Evolutionary conservation across 2,113 vertebrate genomes (phyloP).

Genomic region (Colaptes auratus): DNA sequence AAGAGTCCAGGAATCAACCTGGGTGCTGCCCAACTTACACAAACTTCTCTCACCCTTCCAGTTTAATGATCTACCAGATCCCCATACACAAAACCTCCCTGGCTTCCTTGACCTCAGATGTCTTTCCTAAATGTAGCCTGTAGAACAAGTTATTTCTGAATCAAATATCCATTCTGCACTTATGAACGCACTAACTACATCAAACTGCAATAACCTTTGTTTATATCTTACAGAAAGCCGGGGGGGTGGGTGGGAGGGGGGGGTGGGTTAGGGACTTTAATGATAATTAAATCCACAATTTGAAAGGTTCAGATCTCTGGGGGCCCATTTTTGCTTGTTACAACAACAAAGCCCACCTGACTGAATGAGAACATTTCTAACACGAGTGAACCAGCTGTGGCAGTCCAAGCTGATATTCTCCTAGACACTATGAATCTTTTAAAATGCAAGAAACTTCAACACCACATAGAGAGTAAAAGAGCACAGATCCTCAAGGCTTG

Average conservation of each 20-base stretch:
- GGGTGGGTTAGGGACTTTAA: background rate
- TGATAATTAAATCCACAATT: background rate
- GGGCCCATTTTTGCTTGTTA: background rate
- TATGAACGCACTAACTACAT: background rate
- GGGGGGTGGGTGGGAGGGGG: too few species aligned
- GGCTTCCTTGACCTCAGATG: background rate
- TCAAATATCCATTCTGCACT: background rate
- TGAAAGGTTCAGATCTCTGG: background rate
- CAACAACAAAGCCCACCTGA: background rate
- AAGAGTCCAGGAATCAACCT: background rate
- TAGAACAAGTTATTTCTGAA: background rate
- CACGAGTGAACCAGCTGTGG: background rate
- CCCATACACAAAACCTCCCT: background rate
- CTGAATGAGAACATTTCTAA: background rate
- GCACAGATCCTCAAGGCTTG: background rate
- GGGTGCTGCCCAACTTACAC: background rate
- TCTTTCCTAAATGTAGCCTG: background rate
- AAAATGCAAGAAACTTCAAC: background rate
- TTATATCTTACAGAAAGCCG: background rate
- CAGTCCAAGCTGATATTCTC: background rate
- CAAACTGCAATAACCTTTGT: background rate
- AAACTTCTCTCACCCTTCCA: background rate
- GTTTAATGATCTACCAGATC: background rate
- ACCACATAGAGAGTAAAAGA: background rate
- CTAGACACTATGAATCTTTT: background rate